Conservation (phyloP, 2,113 vertebrate genomes). For the Sceloporus undulatus region DNA sequence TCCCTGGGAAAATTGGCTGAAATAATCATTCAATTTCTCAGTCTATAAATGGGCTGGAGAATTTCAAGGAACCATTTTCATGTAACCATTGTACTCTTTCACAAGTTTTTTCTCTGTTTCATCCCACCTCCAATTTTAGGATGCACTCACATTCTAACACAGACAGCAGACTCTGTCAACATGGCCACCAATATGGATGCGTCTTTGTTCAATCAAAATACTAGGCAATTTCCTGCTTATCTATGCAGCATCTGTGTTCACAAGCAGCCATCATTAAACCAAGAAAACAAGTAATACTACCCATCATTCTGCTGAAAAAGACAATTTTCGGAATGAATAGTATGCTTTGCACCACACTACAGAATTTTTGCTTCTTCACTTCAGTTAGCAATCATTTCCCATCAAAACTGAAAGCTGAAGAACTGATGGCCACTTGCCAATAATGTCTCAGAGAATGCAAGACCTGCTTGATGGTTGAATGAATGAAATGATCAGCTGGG, state of each 20-base stretch:
- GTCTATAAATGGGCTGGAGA: no score
- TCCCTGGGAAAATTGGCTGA: no score
- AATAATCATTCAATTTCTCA: no score
- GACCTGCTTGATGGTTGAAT: neutral
- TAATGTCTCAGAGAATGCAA: neutral
- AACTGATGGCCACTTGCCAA: neutral
- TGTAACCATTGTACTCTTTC: neutral
- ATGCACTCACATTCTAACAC: neutral
- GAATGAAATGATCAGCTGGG: slow-evolving; percentile 1
- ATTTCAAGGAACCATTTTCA: no score
- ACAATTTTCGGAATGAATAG: neutral
- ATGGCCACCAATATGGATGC: neutral
- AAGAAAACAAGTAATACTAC: neutral
- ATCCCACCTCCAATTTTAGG: neutral
- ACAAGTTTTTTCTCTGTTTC: neutral
- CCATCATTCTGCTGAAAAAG: neutral
- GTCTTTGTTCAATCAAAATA: neutral
- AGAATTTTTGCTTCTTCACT: neutral
- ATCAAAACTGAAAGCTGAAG: neutral
- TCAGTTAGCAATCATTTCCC: slow-evolving; percentile 5
- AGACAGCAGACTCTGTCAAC: neutral
- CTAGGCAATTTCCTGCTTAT: neutral
- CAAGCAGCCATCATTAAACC: neutral
- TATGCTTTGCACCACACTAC: neutral
- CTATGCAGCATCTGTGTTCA: neutral